phyloP scores from a whole-genome alignment of 2,113 vertebrate genomes.

The Tragulus kanchil region DNA sequence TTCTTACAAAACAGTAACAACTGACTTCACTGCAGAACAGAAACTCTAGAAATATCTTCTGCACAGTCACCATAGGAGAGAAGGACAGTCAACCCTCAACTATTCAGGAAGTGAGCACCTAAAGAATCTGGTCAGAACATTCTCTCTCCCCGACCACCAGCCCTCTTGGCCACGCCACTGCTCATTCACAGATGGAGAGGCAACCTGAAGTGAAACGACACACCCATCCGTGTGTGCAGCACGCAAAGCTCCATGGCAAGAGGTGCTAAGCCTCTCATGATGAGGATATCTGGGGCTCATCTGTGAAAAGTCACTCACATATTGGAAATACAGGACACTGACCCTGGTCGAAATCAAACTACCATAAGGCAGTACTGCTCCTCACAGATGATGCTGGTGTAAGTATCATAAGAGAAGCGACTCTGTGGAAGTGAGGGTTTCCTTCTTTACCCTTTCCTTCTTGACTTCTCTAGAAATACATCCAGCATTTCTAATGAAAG shows the following conservation, averaged over 20 bases:
- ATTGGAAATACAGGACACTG: background rate
- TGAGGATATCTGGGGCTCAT: background rate
- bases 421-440: background rate
- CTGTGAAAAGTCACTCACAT: background rate
- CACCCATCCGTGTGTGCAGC: background rate
- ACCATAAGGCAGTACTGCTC: constrained; percentile 77
- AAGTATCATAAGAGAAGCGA: constrained; percentile 48
- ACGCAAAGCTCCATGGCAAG: background rate
- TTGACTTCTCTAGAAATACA: constrained; percentile 7
- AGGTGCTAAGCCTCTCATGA: background rate
- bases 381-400: background rate
- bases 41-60: constrained; percentile 18
- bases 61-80: background rate
- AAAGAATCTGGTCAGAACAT: background rate
- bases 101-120: background rate
- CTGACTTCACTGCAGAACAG: background rate
- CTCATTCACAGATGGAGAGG: background rate
- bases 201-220: background rate
- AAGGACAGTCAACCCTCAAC: background rate
- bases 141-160: background rate
- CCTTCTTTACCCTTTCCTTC: background rate
- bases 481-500: background rate
- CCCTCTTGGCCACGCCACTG: background rate
- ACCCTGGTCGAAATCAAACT: background rate
- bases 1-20: constrained; percentile 31